These are phyloP conservation scores for Crioceris asparagi DNA, from an alignment of 2,888 invertebrate genomes.

Conservation along the genomic window DNA sequence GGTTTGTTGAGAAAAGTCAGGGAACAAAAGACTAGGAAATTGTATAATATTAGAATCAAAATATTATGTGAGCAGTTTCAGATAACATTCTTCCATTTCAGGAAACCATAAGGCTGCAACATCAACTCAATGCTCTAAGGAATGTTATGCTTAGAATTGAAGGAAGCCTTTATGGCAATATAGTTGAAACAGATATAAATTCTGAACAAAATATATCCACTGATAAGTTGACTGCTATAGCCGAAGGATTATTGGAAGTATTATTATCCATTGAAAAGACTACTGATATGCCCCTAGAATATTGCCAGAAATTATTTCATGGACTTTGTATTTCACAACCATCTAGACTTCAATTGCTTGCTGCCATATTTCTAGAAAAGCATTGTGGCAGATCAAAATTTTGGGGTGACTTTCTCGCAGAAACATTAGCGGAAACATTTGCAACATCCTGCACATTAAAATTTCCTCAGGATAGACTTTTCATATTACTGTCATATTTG, in stretches of 20 bases:
- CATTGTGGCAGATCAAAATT: conserved; percentile 39
- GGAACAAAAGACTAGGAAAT: too few species aligned
- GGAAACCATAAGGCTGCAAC: conserved; percentile 82
- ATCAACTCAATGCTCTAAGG: conserved; percentile 75
- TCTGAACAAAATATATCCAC: conserved; percentile 49
- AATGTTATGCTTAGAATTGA: conserved; percentile 67
- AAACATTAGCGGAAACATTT: conserved; percentile 68
- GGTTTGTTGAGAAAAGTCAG: too few species aligned
- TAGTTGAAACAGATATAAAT: conserved; percentile 7
- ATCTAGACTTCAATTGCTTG: conserved; percentile 66
- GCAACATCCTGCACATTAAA: conserved; percentile 67
- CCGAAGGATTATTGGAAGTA: conserved; percentile 73
- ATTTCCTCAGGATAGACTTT: conserved; percentile 80
- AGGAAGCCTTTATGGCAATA: conserved; percentile 29
- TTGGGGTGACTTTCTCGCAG: conserved; percentile 88
- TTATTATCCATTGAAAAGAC: conserved; percentile 43
- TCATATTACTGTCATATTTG: conserved; percentile 77
- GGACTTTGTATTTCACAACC: conserved; percentile 68
- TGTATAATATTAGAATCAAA: too few species aligned
- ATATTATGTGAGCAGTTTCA: too few species aligned
- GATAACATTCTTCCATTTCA: too few species aligned
- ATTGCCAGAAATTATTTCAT: conserved; percentile 56
- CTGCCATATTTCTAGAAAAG: conserved; percentile 67
- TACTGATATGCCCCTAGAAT: conserved; percentile 32
- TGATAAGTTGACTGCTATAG: conserved; percentile 73